phyloP scores from a whole-genome alignment of 2,113 vertebrate genomes.

The Myanophis thanlyinensis region DNA sequence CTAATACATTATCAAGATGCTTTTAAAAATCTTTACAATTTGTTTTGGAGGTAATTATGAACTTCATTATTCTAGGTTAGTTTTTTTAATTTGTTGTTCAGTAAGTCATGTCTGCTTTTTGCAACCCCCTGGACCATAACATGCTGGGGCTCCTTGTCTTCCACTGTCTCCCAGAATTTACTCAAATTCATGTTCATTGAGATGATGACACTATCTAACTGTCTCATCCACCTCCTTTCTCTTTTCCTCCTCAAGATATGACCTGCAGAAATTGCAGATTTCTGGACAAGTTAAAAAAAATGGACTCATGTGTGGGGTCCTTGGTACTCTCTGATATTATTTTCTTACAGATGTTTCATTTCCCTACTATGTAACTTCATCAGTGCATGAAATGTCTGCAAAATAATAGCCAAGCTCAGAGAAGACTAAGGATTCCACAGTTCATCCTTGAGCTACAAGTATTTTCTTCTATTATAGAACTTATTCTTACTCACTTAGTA shows the following conservation, averaged over 20 bases:
- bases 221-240: not conserved
- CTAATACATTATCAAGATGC: not conserved
- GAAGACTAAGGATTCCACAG: not conserved
- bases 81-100: not conserved
- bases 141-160: fast-evolving
- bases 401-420: not conserved
- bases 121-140: not conserved
- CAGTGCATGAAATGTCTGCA: not conserved
- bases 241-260: not conserved
- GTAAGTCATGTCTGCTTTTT: not conserved
- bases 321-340: not conserved
- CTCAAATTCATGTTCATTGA: not conserved
- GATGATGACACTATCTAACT: not conserved
- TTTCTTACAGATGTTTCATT: not conserved
- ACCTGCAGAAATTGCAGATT: not conserved
- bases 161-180: not conserved
- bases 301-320: not conserved
- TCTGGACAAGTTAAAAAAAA: not conserved
- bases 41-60: not conserved
- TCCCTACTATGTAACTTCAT: not conserved
- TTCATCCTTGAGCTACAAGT: not conserved
- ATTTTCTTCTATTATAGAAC: not conserved
- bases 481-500: not conserved
- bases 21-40: not conserved
- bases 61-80: not conserved